Base-by-base conservation (phyloP, 2,888 invertebrate genomes). In the Creontiades dilutus region DNA sequence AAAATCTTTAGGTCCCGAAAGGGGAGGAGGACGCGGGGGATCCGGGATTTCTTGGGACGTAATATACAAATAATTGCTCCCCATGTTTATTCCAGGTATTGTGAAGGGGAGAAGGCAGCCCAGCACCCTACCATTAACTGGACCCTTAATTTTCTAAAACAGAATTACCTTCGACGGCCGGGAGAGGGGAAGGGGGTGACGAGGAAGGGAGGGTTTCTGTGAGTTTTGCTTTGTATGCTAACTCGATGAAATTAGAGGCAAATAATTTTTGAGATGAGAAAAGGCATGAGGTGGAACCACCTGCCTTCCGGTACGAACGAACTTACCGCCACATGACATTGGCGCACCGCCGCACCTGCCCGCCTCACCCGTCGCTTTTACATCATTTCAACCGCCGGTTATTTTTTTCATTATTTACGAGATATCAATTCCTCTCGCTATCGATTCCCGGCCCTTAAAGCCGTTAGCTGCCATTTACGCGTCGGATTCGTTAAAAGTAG, bases 181-280 rank as follows among this genome's bases (percentile, higher is more conserved):
- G n/a, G n/a, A 19, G 48, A 57, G 57, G 46, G 46, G 46, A 80
- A 28, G 37, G 75, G 80, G 37, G 75, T 3, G 16, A 37, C n/a
- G 16, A 48, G 48, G 46, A 9, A 12, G 82, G 82, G 52, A 52
- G 76, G 75, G 16, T 82, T 82, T 86, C 61, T 86, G 86, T 86
- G 86, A 86, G 86, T 86, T 86, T 86, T 46, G 86, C 86, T 86
- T 86, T 86, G 86, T 86, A 86, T 86, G 86, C 86, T 86, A 86
- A 86, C 86, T 86, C 86, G 86, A 86, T 75, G 86, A 75, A 86
- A 86, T 86, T 86, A 86, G 86, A 86, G 55, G 86, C 75, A 68
- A 75, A 86, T 75, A 75, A 47, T 47, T 68, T 86, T 86, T 75
- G 86, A 27, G 86, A 75, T 85, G 85, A 57, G 85, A 27, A 85